Conservation (phyloP, 2,888 invertebrate genomes). For the Invenusta paracnida region DNA sequence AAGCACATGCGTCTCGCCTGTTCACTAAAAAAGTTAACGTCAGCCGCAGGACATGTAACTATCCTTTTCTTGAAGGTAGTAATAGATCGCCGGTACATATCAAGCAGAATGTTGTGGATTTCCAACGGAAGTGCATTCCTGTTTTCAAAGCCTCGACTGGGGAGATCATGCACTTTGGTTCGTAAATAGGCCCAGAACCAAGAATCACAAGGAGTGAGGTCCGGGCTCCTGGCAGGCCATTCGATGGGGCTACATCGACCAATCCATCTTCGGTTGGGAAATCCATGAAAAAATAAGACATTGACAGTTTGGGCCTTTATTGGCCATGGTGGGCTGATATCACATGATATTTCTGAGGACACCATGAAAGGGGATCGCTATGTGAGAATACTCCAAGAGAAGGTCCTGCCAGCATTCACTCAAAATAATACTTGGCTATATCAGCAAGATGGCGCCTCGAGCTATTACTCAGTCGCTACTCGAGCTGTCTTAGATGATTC, state of each 20-base stretch:
- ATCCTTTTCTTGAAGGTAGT: background rate
- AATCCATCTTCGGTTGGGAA: background rate
- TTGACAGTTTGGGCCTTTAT: too few relatives aligned
- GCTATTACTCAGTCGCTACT: too few relatives aligned
- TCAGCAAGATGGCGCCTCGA: too few relatives aligned
- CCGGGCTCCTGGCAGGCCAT: background rate
- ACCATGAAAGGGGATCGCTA: too few relatives aligned
- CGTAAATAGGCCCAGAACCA: background rate
- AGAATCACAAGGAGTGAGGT: background rate
- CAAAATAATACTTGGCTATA: too few relatives aligned
- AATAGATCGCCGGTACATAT: background rate
- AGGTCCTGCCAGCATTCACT: too few relatives aligned
- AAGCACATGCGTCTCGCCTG: too few relatives aligned
- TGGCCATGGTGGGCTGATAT: too few relatives aligned
- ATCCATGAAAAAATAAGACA: too few relatives aligned
- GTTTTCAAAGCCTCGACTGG: background rate
- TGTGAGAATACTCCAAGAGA: too few relatives aligned
- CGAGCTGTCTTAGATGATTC: too few relatives aligned
- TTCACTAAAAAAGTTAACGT: background rate
- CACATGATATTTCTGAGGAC: too few relatives aligned
- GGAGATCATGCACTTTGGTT: background rate
- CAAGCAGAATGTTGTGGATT: background rate
- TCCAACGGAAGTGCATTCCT: background rate
- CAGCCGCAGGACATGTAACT: background rate
- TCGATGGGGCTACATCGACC: background rate